A percentile compares a stretch with the other conserved stretches of the same genome.
Evolutionary conservation across 2,797 vertebrate genomes (phyloP).

Genomic region (Dryobates pubescens): DNA sequence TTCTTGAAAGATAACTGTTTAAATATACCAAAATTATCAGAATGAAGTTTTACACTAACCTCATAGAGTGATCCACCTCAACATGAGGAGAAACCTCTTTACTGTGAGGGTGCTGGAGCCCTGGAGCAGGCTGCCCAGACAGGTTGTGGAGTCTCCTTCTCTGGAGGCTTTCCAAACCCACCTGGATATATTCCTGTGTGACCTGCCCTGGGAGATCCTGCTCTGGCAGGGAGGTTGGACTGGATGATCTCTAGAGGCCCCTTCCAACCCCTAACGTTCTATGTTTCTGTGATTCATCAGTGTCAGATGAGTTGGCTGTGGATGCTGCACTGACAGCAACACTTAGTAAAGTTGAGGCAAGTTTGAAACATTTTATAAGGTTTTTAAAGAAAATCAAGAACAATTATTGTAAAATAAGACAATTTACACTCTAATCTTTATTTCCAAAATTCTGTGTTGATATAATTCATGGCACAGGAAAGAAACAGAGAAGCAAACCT

Average conservation of each 20-base stretch:
- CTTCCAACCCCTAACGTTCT: too few relatives aligned
- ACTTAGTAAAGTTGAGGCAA: background rate
- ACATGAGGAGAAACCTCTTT: too few relatives aligned
- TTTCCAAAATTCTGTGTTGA: slow-evolving; percentile 29
- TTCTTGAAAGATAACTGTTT: background rate
- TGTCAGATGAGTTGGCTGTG: background rate
- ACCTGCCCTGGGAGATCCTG: too few relatives aligned
- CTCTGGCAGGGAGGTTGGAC: too few relatives aligned
- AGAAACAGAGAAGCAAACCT: slow-evolving; percentile 1
- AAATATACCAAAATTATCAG: background rate
- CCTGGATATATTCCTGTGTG: too few relatives aligned
- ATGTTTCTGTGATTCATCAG: background rate
- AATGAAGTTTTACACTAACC: background rate
- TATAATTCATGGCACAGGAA: background rate
- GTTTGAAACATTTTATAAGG: background rate
- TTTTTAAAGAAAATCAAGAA: background rate
- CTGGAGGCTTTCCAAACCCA: too few relatives aligned
- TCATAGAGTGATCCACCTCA: too few relatives aligned
- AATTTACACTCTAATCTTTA: slow-evolving; percentile 21
- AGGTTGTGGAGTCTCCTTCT: too few relatives aligned
- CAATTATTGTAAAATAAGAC: background rate
- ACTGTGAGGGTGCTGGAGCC: too few relatives aligned
- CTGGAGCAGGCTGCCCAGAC: too few relatives aligned
- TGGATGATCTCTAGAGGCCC: too few relatives aligned
- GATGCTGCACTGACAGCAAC: background rate